Conservation (phyloP, 2,113 vertebrate genomes). For the Martes martes region DNA sequence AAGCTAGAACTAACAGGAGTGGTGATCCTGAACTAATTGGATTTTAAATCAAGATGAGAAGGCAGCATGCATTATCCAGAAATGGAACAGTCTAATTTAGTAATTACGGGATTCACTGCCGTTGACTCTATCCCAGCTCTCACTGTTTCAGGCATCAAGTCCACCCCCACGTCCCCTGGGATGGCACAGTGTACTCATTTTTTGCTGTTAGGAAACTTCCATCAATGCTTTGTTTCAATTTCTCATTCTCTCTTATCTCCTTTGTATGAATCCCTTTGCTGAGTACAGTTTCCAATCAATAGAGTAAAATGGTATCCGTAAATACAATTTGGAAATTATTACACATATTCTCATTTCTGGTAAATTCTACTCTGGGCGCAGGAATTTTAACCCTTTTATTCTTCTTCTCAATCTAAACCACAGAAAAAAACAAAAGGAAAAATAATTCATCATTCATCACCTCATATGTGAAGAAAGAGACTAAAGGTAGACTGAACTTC, state of each 20-base stretch:
- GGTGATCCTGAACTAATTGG: slow-evolving; percentile 77
- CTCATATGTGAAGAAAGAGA: not conserved
- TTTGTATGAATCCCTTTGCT: slow-evolving; percentile 16
- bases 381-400: slow-evolving; percentile 43
- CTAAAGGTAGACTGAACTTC: not conserved
- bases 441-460: not conserved
- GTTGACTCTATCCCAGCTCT: slow-evolving; percentile 45
- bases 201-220: slow-evolving; percentile 65
- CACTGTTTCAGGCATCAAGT: not conserved
- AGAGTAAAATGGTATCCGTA: slow-evolving; percentile 48
- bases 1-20: slow-evolving; percentile 67
- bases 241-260: slow-evolving; percentile 63
- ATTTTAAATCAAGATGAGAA: slow-evolving; percentile 74
- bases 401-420: slow-evolving; percentile 30
- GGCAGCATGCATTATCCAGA: slow-evolving; percentile 64
- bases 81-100: slow-evolving; percentile 67
- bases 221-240: slow-evolving; percentile 59
- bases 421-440: not conserved
- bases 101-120: slow-evolving; percentile 54
- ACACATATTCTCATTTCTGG: slow-evolving; percentile 57
- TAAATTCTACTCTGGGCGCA: slow-evolving; percentile 41
- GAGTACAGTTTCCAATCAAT: slow-evolving; percentile 41
- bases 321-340: slow-evolving; percentile 64
- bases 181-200: slow-evolving; percentile 41
- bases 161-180: slow-evolving; percentile 49